Percentiles rank a stretch among this genome's conserved stretches.
Evolutionary conservation across 2,113 vertebrate species (phyloP).

Genomic region (Zosterops japonicus): DNA sequence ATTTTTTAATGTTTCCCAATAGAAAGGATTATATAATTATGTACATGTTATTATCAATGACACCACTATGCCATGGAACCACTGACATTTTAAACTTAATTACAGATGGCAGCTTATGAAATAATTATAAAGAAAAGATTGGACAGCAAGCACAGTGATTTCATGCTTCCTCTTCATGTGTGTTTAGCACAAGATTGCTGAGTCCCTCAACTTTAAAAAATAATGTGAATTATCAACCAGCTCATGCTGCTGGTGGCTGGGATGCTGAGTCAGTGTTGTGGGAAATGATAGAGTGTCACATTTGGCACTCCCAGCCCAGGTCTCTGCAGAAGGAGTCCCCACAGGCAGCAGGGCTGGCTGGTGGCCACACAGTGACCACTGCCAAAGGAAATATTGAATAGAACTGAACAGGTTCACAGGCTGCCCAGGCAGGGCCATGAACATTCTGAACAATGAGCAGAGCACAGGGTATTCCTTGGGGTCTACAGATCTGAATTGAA

Average conservation of each 20-base stretch:
- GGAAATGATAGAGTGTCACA: fast-evolving
- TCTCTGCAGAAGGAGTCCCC: background rate
- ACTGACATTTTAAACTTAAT: slow-evolving; percentile 46
- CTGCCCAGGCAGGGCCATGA: background rate
- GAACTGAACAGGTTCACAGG: background rate
- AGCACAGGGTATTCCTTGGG: background rate
- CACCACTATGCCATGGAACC: slow-evolving; percentile 19
- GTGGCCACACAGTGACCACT: background rate
- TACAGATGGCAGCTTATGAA: slow-evolving; percentile 45
- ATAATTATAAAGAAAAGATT: slow-evolving; percentile 50
- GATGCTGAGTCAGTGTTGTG: background rate
- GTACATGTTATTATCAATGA: slow-evolving; percentile 9
- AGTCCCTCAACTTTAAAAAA: slow-evolving; percentile 7
- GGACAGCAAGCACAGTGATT: slow-evolving; percentile 16
- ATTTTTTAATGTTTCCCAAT: slow-evolving; percentile 26
- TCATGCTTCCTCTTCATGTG: background rate
- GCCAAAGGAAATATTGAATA: background rate
- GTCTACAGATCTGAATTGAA: background rate
- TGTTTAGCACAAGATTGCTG: background rate
- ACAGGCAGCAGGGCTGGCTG: background rate
- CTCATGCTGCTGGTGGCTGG: background rate
- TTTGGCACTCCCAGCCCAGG: background rate
- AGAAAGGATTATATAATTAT: slow-evolving; percentile 38
- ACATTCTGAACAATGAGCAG: background rate
- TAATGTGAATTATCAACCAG: background rate